Conservation (phyloP, 2,888 invertebrate genomes). For the Lordiphosa fenestrarum region DNA sequence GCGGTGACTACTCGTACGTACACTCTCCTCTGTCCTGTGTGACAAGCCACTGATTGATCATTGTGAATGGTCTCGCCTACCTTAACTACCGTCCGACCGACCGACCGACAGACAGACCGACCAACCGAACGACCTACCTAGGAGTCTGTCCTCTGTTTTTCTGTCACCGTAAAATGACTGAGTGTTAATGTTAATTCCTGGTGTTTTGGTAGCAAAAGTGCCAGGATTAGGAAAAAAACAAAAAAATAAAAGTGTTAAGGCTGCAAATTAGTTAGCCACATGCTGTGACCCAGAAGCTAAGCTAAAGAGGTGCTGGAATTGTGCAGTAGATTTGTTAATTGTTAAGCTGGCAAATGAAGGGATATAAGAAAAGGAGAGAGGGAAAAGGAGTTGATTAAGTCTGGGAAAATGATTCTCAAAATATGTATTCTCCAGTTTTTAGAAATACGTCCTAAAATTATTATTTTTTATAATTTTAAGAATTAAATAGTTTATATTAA, state of each 20-base stretch:
- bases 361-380: neutral
- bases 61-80: constrained; percentile 38
- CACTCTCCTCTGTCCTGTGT: constrained; percentile 28
- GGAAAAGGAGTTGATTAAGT: too few species aligned
- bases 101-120: too few species aligned
- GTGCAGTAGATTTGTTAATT: constrained; percentile 52
- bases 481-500: too few species aligned
- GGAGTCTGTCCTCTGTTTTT: neutral
- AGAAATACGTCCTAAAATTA: too few species aligned
- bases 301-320: neutral
- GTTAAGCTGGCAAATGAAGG: constrained; percentile 28
- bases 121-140: constrained; percentile 29
- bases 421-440: too few species aligned
- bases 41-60: constrained; percentile 66
- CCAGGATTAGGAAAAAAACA: constrained; percentile 55
- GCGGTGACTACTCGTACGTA: constrained; percentile 42
- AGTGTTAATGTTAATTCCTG: constrained; percentile 30
- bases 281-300: constrained; percentile 42
- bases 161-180: constrained; percentile 17
- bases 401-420: neutral
- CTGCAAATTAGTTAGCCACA: constrained; percentile 55
- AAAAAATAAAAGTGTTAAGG: constrained; percentile 44
- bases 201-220: constrained; percentile 64
- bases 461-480: too few species aligned
- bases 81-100: constrained; percentile 9